A percentile compares a stretch with the other conserved stretches of the same genome.
phyloP scores from a whole-genome alignment of 1,140 invertebrate genomes.

The Chironomus tepperi region DNA sequence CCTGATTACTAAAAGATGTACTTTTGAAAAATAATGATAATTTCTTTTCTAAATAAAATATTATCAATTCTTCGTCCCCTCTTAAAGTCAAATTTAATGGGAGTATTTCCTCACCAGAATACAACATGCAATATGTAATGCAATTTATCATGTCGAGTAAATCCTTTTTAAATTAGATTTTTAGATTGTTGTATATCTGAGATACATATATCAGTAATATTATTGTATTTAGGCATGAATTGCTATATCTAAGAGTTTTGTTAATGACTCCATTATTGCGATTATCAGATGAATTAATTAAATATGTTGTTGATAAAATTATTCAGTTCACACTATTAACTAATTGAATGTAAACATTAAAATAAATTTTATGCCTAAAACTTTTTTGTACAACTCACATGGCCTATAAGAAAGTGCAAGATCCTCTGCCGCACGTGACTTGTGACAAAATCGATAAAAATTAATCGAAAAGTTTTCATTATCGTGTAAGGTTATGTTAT shows the following conservation, averaged over 20 bases:
- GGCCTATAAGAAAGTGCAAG: too few species aligned
- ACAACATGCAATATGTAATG: not conserved
- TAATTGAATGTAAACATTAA: not conserved
- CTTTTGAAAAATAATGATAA: too few species aligned
- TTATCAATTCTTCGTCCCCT: too few species aligned
- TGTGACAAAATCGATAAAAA: not conserved
- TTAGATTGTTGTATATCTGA: not conserved
- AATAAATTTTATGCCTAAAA: too few species aligned
- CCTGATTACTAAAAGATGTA: too few species aligned
- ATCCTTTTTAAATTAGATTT: slow-evolving; percentile 19
- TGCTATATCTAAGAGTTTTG: too few species aligned
- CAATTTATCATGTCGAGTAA: slow-evolving; percentile 18
- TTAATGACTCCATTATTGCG: too few species aligned
- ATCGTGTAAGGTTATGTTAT: not conserved
- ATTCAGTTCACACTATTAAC: not conserved
- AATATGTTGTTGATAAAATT: not conserved
- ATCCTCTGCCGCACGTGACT: not conserved
- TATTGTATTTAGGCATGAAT: not conserved
- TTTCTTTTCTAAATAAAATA: too few species aligned
- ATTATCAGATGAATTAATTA: too few species aligned
- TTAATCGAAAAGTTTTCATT: slow-evolving; percentile 14
- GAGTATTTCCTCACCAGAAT: too few species aligned
- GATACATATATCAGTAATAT: not conserved
- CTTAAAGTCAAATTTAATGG: too few species aligned
- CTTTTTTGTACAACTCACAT: too few species aligned